Evolutionary conservation across 2,888 invertebrate genomes (phyloP).

Genomic region (Notodonta dromedarius): DNA sequence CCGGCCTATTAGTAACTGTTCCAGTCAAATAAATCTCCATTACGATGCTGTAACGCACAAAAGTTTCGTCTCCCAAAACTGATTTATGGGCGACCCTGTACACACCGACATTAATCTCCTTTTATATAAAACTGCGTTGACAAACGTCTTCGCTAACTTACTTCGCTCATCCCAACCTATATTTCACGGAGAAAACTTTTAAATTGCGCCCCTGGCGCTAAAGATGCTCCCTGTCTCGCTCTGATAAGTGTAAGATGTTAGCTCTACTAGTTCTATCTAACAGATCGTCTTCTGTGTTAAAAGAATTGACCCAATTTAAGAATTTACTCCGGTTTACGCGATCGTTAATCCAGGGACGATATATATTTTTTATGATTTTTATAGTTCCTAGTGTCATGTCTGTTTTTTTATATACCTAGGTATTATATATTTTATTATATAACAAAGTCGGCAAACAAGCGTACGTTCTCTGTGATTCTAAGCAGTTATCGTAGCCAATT

Average conservation of each 20-base stretch:
- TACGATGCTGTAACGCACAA: background rate
- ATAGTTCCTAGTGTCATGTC: no score
- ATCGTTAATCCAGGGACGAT: background rate
- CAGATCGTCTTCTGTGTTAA: background rate
- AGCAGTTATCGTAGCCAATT: no score
- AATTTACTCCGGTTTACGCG: background rate
- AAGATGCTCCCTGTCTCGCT: background rate
- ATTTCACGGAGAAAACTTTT: slow-evolving; percentile 1
- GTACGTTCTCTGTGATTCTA: no score
- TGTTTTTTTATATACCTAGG: no score
- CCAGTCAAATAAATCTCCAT: slow-evolving; percentile 6
- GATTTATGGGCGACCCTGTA: slow-evolving; percentile 3
- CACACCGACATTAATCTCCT: slow-evolving; percentile 5
- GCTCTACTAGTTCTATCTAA: background rate
- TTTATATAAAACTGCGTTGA: slow-evolving; percentile 5
- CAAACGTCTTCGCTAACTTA: slow-evolving; percentile 1
- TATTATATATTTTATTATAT: no score
- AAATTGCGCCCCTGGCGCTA: background rate
- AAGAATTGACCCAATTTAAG: slow-evolving; percentile 1
- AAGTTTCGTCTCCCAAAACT: slow-evolving; percentile 5
- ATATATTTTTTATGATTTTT: no score
- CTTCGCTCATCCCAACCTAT: slow-evolving; percentile 2
- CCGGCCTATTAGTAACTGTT: slow-evolving; percentile 3
- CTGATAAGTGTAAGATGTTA: background rate
- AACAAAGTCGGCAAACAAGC: no score